phyloP scores from a whole-genome alignment of 1,140 invertebrate genomes.

The Monochamus saltuarius region DNA sequence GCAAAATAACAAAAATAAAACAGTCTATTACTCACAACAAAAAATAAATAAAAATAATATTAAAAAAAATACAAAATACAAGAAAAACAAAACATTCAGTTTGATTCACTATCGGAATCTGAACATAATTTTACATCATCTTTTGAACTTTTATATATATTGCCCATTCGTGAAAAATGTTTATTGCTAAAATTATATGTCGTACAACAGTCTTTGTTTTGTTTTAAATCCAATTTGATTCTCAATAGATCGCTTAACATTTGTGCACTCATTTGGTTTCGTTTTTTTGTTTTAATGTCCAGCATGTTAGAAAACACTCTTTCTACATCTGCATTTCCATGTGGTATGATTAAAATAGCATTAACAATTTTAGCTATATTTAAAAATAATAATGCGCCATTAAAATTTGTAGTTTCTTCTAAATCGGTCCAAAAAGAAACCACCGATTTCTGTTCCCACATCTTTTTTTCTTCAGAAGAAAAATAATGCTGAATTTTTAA shows the following conservation, averaged over 20 bases:
- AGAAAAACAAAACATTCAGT: too few relatives aligned
- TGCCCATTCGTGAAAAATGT: slow-evolving; percentile 2
- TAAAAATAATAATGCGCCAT: slow-evolving; percentile 13
- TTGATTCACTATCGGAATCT: too few relatives aligned
- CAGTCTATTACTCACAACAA: too few relatives aligned
- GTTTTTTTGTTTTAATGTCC: slow-evolving; percentile 20
- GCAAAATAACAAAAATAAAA: too few relatives aligned
- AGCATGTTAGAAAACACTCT: slow-evolving; percentile 22
- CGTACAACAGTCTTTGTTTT: slow-evolving; percentile 3
- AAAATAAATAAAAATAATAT: too few relatives aligned
- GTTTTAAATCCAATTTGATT: slow-evolving; percentile 1
- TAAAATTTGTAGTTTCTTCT: slow-evolving; percentile 17
- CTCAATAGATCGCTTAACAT: neutral
- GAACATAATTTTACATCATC: slow-evolving; percentile 3
- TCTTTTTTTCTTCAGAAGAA: slow-evolving; percentile 11
- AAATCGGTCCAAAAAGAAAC: slow-evolving; percentile 11
- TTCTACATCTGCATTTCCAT: slow-evolving; percentile 25
- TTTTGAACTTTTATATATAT: slow-evolving; percentile 3
- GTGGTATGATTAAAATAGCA: slow-evolving; percentile 10
- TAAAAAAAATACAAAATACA: too few relatives aligned
- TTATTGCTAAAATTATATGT: neutral
- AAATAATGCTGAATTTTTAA: slow-evolving; percentile 6
- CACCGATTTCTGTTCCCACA: neutral
- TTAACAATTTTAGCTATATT: slow-evolving; percentile 17
- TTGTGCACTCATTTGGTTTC: slow-evolving; percentile 2